Percentiles rank a stretch among this genome's conserved stretches.
Conservation (phyloP, 2,888 invertebrate species). For the Caenorhabditis parvicauda region DNA sequence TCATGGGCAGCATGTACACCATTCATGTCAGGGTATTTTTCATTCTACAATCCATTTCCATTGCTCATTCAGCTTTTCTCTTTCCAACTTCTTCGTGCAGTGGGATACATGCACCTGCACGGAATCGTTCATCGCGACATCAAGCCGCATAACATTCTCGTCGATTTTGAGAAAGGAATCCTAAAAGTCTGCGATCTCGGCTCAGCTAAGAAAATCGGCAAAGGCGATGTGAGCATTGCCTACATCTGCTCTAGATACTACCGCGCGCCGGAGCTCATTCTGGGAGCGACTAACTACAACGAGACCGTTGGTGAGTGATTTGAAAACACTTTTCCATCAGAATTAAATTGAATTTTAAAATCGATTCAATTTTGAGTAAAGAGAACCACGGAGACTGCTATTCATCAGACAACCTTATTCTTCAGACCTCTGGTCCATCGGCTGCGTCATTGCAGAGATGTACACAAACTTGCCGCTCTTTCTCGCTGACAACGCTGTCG, state of each 20-base stretch:
- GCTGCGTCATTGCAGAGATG: conserved; percentile 39
- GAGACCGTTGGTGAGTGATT: conserved; percentile 9
- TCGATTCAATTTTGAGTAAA: conserved; percentile 10
- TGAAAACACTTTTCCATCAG: background rate
- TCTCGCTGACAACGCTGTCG: conserved; percentile 13
- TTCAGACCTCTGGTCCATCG: conserved; percentile 42
- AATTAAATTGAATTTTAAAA: background rate
- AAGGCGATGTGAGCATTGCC: conserved; percentile 28
- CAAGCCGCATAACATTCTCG: conserved; percentile 43
- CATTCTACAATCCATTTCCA: too few species aligned
- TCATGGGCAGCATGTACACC: too few species aligned
- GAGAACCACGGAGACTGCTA: too few species aligned
- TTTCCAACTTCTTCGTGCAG: conserved; percentile 32
- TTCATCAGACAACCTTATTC: background rate
- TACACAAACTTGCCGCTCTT: conserved; percentile 23
- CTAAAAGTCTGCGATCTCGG: conserved; percentile 54
- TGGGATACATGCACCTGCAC: conserved; percentile 28
- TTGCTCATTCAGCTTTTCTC: conserved; percentile 21
- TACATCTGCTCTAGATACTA: conserved; percentile 46
- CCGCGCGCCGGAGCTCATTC: conserved; percentile 49
- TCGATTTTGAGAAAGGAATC: conserved; percentile 39
- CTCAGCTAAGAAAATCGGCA: conserved; percentile 38
- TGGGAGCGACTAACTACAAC: conserved; percentile 32
- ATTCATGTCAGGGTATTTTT: too few species aligned
- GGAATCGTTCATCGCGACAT: conserved; percentile 37